Conservation (phyloP, 2,888 invertebrate species). For the Dryomyza anilis region DNA sequence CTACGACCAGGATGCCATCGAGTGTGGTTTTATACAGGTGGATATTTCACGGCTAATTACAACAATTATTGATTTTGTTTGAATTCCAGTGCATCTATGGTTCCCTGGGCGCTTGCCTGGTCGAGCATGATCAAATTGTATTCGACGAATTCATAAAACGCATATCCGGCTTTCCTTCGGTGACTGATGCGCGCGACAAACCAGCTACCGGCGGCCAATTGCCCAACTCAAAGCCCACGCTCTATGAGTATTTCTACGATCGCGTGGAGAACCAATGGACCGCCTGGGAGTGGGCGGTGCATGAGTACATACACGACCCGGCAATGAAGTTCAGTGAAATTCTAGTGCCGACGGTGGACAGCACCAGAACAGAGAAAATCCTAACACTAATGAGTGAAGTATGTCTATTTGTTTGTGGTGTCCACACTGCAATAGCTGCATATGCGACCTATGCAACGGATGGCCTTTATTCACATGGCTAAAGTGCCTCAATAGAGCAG, state of each 20-base stretch:
- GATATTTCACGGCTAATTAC: too few relatives aligned
- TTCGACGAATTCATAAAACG: slow-evolving; percentile 82
- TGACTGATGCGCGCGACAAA: slow-evolving; percentile 69
- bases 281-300: slow-evolving; percentile 84
- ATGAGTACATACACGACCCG: slow-evolving; percentile 75
- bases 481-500: not conserved
- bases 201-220: slow-evolving; percentile 74
- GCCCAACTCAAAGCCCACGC: slow-evolving; percentile 71
- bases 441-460: not conserved
- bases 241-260: slow-evolving; percentile 85
- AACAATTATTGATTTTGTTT: not conserved
- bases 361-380: slow-evolving; percentile 78
- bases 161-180: slow-evolving; percentile 68
- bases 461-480: not conserved
- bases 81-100: slow-evolving; percentile 78
- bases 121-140: slow-evolving; percentile 70
- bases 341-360: slow-evolving; percentile 89
- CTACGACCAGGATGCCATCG: slow-evolving; percentile 67
- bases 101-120: slow-evolving; percentile 81
- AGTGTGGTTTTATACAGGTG: slow-evolving; percentile 73
- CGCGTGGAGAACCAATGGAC: slow-evolving; percentile 73
- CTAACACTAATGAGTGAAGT: slow-evolving; percentile 79
- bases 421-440: not conserved
- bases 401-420: slow-evolving; percentile 28
- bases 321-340: slow-evolving; percentile 77